Evolutionary conservation across 2,113 vertebrate genomes (phyloP).

Genomic region (Apaloderma vittatum): DNA sequence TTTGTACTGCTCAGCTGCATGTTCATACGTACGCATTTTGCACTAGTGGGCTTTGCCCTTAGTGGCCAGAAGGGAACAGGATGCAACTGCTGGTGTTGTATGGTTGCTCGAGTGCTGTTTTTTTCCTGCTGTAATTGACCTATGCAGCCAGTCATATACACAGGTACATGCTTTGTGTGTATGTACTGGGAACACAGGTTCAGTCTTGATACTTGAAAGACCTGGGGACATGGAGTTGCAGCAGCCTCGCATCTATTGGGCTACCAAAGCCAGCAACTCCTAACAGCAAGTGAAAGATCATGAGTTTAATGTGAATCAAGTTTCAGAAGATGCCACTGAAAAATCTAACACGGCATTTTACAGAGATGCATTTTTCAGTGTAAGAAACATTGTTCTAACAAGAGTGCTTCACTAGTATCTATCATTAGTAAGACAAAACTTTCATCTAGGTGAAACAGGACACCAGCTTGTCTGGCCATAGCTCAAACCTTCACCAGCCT

Average conservation of each 20-base stretch:
- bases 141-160: not conserved
- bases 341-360: not conserved
- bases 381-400: not conserved
- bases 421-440: not conserved
- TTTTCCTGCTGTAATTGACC: not conserved
- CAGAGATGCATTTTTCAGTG: not conserved
- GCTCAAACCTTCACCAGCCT: not conserved
- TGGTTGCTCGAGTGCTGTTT: not conserved
- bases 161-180: not conserved
- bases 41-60: not conserved
- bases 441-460: not conserved
- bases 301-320: not conserved
- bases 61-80: not conserved
- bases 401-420: not conserved
- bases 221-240: not conserved
- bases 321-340: not conserved
- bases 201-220: not conserved
- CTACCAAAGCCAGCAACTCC: not conserved
- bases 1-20: rapidly evolving
- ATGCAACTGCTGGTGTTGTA: not conserved
- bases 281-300: not conserved
- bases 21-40: not conserved
- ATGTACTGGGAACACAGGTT: not conserved
- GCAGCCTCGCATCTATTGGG: not conserved
- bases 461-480: not conserved